Evolutionary conservation across 2,797 vertebrate species (phyloP), one percentile per base, ranked within the genome.

Genomic region (Orientallactaga sibirica): DNA sequence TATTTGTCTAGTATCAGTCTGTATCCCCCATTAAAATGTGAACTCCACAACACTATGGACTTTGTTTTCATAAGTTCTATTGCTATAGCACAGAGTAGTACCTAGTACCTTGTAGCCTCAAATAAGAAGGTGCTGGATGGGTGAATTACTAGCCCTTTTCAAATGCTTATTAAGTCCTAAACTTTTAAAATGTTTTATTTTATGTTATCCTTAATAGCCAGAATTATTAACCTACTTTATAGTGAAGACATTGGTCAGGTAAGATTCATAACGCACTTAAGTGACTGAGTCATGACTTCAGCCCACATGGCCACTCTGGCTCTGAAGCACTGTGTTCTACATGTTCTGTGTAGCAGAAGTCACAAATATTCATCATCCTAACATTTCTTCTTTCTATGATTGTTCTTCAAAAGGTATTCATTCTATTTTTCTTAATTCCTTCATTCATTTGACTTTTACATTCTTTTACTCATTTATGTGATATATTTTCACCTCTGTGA

Each of bases 221-320:
- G 33, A 73, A 52, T 86, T 86, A 82, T 52, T 61, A 74, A 61
- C 25, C 61, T 52, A 90, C 12, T 77, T 83, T 78, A 61, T 19
- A 86, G 64, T 71, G 18, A 89, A 75, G 76, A 76, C 68, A 83
- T 0, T 73, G 9, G 78, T 80, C 29, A 86, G 43, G 77, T 37
- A 92, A 93, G 52, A 78, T 82, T 92, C 77, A 37, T 91, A 66
- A 67, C 27, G 66, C 89, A 48, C 62, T 75, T 66, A 90, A 74
- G 20, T 43, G 55, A 29, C 62, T 4, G 52, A 48, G 27, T 88
- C 66, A n/a, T n/a, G 15, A 55, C 67, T 92, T 70, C 84, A 75
- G 76, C 9, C 14, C 76, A 74, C 70, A 2, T 11, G 80, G 52
- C 33, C 19, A 19, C 14, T 88, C 52, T 25, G 61, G 15, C 71